Base-by-base conservation (phyloP, 2,113 vertebrate species). In the Anoplopoma fimbria region DNA sequence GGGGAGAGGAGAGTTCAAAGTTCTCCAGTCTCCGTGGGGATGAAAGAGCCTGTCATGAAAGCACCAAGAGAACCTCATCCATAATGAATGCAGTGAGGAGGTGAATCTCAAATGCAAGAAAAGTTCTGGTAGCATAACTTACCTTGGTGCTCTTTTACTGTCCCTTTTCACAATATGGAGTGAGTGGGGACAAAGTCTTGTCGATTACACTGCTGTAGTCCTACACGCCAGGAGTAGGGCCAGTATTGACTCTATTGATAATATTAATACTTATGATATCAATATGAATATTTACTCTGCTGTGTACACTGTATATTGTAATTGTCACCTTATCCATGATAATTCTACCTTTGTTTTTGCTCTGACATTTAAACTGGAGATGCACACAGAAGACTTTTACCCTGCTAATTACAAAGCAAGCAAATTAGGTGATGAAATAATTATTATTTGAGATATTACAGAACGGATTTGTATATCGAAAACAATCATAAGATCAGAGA, bases 1-100 rank as follows among this genome's bases (percentile, higher is more conserved):
- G 3, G 71, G 65, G 49, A 79, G 63, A 84, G 63, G 12, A 63
- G n/a, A 92, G 82, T 89, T 91, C 85, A 92, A 85, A 88, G 89
- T 86, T 91, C 67, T 77, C n/a, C 3, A 19, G 72, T 62, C 62
- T 88, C 87, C 63, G 76, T 72, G 25, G 69, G 81, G 87, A 91
- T 93, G 75, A 89, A 90, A 88, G 85, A 69, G 82, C 55, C 78
- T 65, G 77, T 51, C 86, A 87, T 85, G 85, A 86, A 91, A 88
- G 86, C 83, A 69, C 67, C 36, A 61, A 75, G 76, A 85, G 88
- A 42, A 82, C 72, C 82, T 87, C 86, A 92, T 91, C 75, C 79
- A 92, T 90, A 90, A 86, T 89, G 57, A 83, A 91, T 87, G 68
- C 64, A 69, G 34, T 21, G 70, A 88, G 78, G 80, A 87, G 79